Percentiles rank a stretch among this genome's conserved stretches.
Conservation (phyloP, 1,140 invertebrate genomes). For the Ostrea denselamellosa region DNA sequence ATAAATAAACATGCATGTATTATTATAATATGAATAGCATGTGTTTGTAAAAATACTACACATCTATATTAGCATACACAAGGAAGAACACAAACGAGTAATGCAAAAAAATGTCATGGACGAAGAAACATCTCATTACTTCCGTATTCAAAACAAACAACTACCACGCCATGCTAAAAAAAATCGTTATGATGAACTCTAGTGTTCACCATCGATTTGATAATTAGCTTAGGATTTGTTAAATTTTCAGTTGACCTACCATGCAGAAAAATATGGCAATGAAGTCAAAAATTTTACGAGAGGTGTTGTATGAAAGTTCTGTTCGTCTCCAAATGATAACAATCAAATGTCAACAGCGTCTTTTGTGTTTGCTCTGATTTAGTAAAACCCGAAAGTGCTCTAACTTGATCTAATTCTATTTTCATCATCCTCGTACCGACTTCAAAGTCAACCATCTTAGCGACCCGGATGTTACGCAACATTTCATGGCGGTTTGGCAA, state of each 20-base stretch:
- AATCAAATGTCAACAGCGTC: not conserved
- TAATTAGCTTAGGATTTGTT: slow-evolving; percentile 38
- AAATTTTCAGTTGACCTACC: slow-evolving; percentile 33
- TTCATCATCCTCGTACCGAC: slow-evolving; percentile 12
- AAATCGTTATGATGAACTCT: not conserved
- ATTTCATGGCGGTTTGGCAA: slow-evolving; percentile 39
- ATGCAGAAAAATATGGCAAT: slow-evolving; percentile 35
- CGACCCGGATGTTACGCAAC: slow-evolving; percentile 24
- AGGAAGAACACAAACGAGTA: not conserved
- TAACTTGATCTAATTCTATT: slow-evolving; percentile 17
- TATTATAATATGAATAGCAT: not conserved
- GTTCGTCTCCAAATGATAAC: not conserved
- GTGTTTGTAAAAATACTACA: not conserved
- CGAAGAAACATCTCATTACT: not conserved
- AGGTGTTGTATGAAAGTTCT: slow-evolving; percentile 20
- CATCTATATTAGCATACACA: not conserved
- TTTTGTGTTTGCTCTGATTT: slow-evolving; percentile 32
- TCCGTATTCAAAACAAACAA: not conserved
- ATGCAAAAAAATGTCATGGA: not conserved
- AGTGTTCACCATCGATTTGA: slow-evolving; percentile 18
- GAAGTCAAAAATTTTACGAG: slow-evolving; percentile 19
- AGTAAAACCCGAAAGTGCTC: slow-evolving; percentile 17
- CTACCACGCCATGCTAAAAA: not conserved
- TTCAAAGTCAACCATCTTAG: slow-evolving; percentile 25
- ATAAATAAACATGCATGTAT: no score